Conservation (phyloP, 2,797 vertebrate species). For the Eurystomus glaucurus region DNA sequence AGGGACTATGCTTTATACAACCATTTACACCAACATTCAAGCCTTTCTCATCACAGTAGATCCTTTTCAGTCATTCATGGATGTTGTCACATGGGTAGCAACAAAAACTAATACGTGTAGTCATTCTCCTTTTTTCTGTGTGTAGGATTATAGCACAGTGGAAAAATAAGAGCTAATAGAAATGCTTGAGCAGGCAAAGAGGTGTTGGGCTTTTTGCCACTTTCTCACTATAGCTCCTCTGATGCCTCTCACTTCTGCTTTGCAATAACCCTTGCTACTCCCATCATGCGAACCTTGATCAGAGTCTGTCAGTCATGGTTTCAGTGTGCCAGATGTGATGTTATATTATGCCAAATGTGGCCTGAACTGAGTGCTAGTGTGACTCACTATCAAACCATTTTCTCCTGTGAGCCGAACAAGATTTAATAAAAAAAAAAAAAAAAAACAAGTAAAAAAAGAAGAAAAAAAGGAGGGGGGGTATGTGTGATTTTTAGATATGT, state of each 20-base stretch:
- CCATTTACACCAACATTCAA: not conserved
- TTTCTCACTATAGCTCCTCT: not conserved
- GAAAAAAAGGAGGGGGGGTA: fast-evolving
- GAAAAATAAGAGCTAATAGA: not conserved
- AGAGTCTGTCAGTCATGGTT: conserved; percentile 20
- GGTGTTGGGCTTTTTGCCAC: conserved; percentile 28
- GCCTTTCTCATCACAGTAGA: not conserved
- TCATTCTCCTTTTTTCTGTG: not conserved
- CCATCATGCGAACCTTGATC: not conserved
- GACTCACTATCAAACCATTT: not conserved
- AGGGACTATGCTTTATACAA: not conserved
- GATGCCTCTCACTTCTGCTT: conserved; percentile 10
- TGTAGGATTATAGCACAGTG: not conserved
- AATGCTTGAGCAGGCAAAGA: not conserved
- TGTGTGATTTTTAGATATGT: not conserved
- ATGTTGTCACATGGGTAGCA: not conserved
- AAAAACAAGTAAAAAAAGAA: not conserved
- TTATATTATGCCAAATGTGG: not conserved
- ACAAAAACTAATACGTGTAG: not conserved
- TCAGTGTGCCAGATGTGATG: conserved; percentile 41
- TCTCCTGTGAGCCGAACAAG: not conserved
- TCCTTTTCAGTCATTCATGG: not conserved
- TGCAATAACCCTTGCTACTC: conserved; percentile 12
- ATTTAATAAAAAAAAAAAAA: not conserved
- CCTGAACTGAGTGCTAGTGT: not conserved